Conservation (phyloP, 2,888 invertebrate genomes). For the Aricia artaxerxes region DNA sequence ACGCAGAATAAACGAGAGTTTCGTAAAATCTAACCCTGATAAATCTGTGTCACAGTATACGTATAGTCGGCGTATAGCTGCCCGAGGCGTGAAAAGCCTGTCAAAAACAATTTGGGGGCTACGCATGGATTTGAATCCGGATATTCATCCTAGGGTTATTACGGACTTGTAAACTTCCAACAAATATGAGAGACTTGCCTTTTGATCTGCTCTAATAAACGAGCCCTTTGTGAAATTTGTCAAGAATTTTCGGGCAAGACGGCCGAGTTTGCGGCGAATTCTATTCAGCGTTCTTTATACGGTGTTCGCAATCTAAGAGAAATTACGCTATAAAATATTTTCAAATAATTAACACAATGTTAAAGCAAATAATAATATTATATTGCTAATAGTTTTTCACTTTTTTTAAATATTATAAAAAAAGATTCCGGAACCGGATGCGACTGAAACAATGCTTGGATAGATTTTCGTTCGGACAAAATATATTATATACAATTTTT, state of each 20-base stretch:
- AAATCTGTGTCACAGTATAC: slow-evolving; percentile 19
- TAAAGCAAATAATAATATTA: not conserved
- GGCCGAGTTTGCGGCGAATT: not conserved
- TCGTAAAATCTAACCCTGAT: slow-evolving; percentile 14
- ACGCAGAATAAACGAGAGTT: not conserved
- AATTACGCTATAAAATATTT: not conserved
- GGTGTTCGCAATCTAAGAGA: not conserved
- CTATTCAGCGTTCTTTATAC: slow-evolving; percentile 8
- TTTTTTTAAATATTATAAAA: too few relatives aligned
- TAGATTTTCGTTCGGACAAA: not conserved
- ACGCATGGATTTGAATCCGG: slow-evolving; percentile 27
- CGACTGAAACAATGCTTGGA: too few relatives aligned
- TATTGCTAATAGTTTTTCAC: not conserved
- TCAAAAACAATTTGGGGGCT: slow-evolving; percentile 27
- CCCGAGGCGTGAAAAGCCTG: slow-evolving; percentile 21
- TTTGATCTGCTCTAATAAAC: slow-evolving; percentile 29
- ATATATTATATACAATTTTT: not conserved
- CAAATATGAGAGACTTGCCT: slow-evolving; percentile 21
- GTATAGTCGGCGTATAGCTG: not conserved
- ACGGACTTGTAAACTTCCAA: slow-evolving; percentile 25
- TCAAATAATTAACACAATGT: not conserved
- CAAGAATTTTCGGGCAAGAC: slow-evolving; percentile 28
- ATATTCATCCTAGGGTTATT: slow-evolving; percentile 28
- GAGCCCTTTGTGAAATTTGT: slow-evolving; percentile 29
- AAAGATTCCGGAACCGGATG: too few relatives aligned